Evolutionary conservation across 2,797 vertebrate genomes (phyloP).

Genomic region (Chrosomus eos): DNA sequence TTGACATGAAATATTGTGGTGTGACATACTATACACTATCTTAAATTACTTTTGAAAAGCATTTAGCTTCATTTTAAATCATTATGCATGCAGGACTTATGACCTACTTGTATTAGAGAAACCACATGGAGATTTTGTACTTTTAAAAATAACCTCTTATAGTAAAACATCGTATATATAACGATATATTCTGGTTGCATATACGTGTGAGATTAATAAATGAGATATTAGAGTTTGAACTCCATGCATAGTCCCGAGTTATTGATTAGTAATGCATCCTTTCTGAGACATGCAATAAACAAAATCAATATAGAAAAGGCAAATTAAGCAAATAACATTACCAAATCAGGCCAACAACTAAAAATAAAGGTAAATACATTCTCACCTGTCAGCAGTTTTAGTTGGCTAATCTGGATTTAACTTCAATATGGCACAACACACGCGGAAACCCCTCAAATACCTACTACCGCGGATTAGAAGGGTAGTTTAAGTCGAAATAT

Average conservation of each 20-base stretch:
- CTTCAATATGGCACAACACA: slow-evolving; percentile 1
- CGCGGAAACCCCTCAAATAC: slow-evolving; percentile 7
- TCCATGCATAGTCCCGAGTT: neutral
- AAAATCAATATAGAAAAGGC: neutral
- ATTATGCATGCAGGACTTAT: neutral
- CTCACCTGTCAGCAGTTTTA: slow-evolving; percentile 40
- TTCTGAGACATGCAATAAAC: neutral
- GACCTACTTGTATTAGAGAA: neutral
- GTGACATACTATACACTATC: neutral
- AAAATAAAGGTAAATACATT: neutral
- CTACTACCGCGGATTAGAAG: neutral
- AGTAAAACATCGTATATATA: neutral
- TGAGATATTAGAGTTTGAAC: neutral
- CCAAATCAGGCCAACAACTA: neutral
- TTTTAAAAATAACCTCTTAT: neutral
- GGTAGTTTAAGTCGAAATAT: neutral
- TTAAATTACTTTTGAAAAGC: neutral
- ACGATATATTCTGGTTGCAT: neutral
- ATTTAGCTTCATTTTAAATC: neutral
- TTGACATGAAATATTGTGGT: neutral
- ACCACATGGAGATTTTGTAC: neutral
- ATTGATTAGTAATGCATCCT: neutral
- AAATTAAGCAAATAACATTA: neutral
- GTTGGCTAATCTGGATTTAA: slow-evolving; percentile 22
- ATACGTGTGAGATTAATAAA: neutral